phyloP scores from a whole-genome alignment of 92 coral and sea anemone species.

The Phenganax marumi region DNA sequence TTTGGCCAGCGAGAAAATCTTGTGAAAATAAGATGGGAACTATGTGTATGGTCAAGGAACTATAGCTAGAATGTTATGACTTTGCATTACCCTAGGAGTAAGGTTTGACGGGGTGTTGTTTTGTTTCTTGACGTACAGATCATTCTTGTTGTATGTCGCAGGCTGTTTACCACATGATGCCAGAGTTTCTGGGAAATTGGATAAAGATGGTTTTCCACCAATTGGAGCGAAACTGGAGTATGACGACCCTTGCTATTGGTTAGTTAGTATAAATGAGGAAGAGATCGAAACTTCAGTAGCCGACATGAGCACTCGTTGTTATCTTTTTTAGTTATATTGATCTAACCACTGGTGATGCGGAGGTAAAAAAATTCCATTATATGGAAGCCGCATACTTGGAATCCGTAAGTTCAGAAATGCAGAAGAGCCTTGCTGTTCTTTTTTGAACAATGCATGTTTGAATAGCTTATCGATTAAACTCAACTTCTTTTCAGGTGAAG shows the following conservation, averaged over 20 bases:
- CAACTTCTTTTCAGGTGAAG: slow-evolving; percentile 63
- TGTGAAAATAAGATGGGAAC: too few species aligned
- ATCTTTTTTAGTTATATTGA: slow-evolving; percentile 67
- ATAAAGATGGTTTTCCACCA: slow-evolving; percentile 85
- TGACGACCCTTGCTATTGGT: slow-evolving; percentile 88
- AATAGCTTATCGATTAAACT: too few species aligned
- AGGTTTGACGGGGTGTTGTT: too few species aligned
- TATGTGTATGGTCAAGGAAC: too few species aligned
- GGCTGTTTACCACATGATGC: slow-evolving; percentile 80
- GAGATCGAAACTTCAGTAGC: not conserved
- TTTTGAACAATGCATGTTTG: not conserved
- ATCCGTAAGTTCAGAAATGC: slow-evolving; percentile 58
- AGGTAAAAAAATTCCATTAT: slow-evolving; percentile 65
- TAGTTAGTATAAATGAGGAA: not conserved
- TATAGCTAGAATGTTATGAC: too few species aligned
- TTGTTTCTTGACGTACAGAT: not conserved
- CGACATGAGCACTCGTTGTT: not conserved
- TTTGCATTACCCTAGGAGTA: too few species aligned
- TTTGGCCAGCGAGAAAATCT: too few species aligned
- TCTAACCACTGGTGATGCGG: slow-evolving; percentile 65
- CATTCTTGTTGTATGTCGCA: not conserved
- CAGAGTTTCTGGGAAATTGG: slow-evolving; percentile 70
- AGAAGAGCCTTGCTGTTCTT: not conserved
- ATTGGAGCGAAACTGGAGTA: slow-evolving; percentile 76
- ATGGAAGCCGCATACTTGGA: slow-evolving; percentile 82